Percentiles rank a stretch among this genome's conserved stretches.
These are phyloP conservation scores for Drosophila fungiperda DNA, from an alignment of 2,888 invertebrate species.

Conservation along the genomic window DNA sequence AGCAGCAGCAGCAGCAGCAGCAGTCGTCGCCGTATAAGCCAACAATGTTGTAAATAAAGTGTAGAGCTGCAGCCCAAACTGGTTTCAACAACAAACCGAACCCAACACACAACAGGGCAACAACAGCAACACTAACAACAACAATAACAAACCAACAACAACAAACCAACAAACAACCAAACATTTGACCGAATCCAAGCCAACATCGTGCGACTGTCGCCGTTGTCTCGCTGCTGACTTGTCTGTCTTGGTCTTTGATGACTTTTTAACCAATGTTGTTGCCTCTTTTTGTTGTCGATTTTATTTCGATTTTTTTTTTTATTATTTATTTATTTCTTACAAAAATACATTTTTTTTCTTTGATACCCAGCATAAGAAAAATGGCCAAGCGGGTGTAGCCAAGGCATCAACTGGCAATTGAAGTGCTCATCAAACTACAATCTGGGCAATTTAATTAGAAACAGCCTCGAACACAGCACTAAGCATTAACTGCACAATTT, in stretches of 20 bases:
- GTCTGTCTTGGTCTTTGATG: conserved; percentile 74
- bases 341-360: conserved; percentile 16
- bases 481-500: no score
- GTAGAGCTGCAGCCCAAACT: conserved; percentile 72
- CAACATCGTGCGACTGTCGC: conserved; percentile 60
- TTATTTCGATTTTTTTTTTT: conserved; percentile 24
- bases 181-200: conserved; percentile 58
- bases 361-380: conserved; percentile 32
- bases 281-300: conserved; percentile 53
- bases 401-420: background rate
- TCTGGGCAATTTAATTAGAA: background rate
- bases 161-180: conserved; percentile 33
- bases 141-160: conserved; percentile 17
- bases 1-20: conserved; percentile 35
- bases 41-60: conserved; percentile 81
- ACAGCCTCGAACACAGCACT: background rate
- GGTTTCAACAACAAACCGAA: conserved; percentile 66
- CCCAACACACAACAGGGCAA: conserved; percentile 1
- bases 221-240: conserved; percentile 42
- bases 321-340: background rate
- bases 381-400: background rate
- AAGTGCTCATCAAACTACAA: background rate
- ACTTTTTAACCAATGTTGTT: conserved; percentile 74
- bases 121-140: conserved; percentile 17
- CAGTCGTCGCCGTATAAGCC: conserved; percentile 71